A percentile compares a stretch with the other conserved stretches of the same genome.
Conservation (phyloP, 2,113 vertebrate genomes). For the Pomatostomus ruficeps region DNA sequence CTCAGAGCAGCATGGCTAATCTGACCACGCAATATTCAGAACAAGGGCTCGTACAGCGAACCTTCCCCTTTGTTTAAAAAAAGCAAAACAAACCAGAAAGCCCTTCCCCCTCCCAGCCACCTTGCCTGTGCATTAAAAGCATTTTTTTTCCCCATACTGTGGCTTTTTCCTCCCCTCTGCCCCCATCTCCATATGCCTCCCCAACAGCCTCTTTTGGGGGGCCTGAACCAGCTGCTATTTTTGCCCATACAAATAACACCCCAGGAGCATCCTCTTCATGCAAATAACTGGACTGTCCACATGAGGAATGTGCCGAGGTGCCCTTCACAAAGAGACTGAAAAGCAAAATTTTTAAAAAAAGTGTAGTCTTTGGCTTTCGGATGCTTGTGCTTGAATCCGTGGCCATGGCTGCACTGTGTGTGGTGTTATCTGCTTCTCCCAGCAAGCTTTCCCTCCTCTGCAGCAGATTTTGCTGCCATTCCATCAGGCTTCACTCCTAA, state of each 20-base stretch:
- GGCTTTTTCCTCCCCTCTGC: not conserved
- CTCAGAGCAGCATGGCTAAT: slow-evolving; percentile 77
- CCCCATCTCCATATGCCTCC: not conserved
- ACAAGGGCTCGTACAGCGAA: not conserved
- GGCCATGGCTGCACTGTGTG: not conserved
- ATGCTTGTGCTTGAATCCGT: not conserved
- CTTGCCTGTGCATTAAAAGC: not conserved
- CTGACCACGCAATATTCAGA: slow-evolving; percentile 49
- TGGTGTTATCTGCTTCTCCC: not conserved
- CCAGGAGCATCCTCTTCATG: not conserved
- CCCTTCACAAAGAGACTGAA: not conserved
- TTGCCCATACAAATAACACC: not conserved
- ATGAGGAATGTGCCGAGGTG: not conserved
- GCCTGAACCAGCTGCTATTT: not conserved
- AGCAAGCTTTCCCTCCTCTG: not conserved
- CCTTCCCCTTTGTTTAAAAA: slow-evolving; percentile 16
- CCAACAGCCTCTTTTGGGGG: not conserved
- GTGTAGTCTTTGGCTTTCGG: not conserved
- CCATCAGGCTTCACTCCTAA: not conserved
- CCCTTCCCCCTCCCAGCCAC: not conserved
- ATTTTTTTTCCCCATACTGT: not conserved
- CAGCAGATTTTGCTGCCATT: not conserved
- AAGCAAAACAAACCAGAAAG: not conserved
- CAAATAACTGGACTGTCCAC: not conserved
- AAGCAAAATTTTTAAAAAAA: not conserved